A percentile compares a stretch with the other conserved stretches of the same genome.
phyloP scores from a whole-genome alignment of 1,140 invertebrate genomes.

The Sesamia nonagrioides region DNA sequence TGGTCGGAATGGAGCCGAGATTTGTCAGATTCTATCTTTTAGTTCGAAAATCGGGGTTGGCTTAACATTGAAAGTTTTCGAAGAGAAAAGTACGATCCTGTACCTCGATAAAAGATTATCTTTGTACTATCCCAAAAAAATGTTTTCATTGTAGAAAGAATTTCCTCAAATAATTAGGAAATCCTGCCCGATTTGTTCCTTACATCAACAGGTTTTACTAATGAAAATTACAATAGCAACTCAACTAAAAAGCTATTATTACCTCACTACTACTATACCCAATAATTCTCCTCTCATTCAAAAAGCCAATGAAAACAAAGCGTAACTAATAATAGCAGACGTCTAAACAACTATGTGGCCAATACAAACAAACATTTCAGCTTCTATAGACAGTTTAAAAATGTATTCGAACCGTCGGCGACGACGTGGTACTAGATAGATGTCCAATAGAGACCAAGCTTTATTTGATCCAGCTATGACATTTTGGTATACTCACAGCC shows the following conservation, averaged over 20 bases:
- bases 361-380: conserved; percentile 29
- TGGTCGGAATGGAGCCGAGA: neutral
- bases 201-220: too few relatives aligned
- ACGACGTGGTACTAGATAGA: neutral
- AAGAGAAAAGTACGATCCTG: neutral
- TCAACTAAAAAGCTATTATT: neutral
- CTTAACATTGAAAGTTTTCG: neutral
- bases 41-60: neutral
- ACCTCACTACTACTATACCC: neutral
- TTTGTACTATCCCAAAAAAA: neutral
- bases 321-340: conserved; percentile 16
- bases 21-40: neutral
- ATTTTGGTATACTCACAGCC: neutral
- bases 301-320: conserved; percentile 17
- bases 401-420: neutral
- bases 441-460: neutral
- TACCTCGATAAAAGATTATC: neutral
- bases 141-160: too few relatives aligned
- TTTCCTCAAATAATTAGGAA: neutral
- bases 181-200: neutral
- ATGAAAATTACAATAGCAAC: neutral
- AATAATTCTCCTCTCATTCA: neutral
- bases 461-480: neutral
- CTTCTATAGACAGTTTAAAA: conserved; percentile 19
- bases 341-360: conserved; percentile 21